Percentiles rank a stretch among this genome's conserved stretches.
Conservation (phyloP, 2,113 vertebrate genomes). For the Hemiprocne comata region DNA sequence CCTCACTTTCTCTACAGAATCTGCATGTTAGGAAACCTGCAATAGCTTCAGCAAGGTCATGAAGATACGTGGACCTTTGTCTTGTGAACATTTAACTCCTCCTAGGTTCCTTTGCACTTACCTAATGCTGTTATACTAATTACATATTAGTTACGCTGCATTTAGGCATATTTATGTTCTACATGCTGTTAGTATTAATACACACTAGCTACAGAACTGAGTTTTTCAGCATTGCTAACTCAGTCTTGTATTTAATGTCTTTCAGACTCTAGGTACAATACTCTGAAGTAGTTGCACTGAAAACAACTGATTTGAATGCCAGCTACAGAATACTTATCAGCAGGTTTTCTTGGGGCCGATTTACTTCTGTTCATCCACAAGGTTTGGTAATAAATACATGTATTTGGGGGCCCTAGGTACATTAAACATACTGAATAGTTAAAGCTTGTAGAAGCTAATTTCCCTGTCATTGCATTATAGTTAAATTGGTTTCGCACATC, state of each 20-base stretch:
- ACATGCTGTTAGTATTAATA: not conserved
- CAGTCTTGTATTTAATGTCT: not conserved
- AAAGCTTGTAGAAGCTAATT: slow-evolving; percentile 47
- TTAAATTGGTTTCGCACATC: slow-evolving; percentile 10
- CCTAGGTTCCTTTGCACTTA: not conserved
- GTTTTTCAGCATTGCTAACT: not conserved
- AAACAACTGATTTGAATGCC: not conserved
- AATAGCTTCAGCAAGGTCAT: not conserved
- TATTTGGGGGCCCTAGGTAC: slow-evolving; percentile 36
- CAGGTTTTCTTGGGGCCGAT: not conserved
- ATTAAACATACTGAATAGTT: slow-evolving; percentile 61
- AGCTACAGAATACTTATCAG: not conserved
- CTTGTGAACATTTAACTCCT: not conserved
- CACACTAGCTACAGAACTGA: not conserved
- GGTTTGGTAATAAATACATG: slow-evolving; percentile 45
- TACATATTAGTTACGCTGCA: not conserved
- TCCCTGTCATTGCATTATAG: slow-evolving; percentile 50
- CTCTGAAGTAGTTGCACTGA: not conserved
- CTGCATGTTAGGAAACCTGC: not conserved
- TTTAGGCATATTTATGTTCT: not conserved
- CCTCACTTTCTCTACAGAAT: not conserved
- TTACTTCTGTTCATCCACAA: slow-evolving; percentile 40
- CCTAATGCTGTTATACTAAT: not conserved
- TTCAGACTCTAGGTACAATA: not conserved
- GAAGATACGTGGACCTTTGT: not conserved